Evolutionary conservation across 2,888 invertebrate species (phyloP).

Genomic region (Psylliodes chrysocephalus): DNA sequence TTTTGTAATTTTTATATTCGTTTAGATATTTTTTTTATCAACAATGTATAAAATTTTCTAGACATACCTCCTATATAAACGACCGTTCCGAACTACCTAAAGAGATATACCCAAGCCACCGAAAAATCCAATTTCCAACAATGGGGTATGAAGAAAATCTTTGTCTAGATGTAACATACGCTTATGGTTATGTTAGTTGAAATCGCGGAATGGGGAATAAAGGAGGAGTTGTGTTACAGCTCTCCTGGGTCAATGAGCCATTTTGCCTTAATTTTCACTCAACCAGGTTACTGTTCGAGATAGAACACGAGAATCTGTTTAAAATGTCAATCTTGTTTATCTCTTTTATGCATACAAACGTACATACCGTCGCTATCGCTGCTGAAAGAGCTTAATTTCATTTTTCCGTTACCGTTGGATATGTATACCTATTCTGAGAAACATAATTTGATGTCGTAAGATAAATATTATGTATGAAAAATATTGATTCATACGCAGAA

Average conservation of each 20-base stretch:
- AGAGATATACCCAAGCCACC: neutral
- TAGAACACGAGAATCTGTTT: constrained; percentile 13
- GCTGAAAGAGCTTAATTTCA: neutral
- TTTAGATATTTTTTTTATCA: too few species aligned
- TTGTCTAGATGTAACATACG: constrained; percentile 19
- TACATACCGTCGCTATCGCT: neutral
- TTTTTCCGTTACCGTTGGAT: neutral
- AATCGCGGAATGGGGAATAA: constrained; percentile 19
- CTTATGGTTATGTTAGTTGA: constrained; percentile 24
- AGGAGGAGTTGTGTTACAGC: constrained; percentile 12
- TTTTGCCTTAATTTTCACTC: constrained; percentile 25
- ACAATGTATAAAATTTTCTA: too few species aligned
- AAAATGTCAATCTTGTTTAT: neutral
- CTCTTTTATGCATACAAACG: neutral
- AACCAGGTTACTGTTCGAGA: constrained; percentile 11
- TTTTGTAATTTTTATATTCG: too few species aligned
- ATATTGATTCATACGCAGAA: too few species aligned
- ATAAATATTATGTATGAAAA: too few species aligned
- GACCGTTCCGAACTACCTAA: neutral
- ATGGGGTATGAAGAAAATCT: constrained; percentile 17
- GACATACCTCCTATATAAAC: neutral
- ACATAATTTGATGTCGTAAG: too few species aligned
- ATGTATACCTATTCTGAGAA: too few species aligned
- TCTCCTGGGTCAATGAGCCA: constrained; percentile 16
- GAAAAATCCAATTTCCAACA: constrained; percentile 15